These are phyloP conservation scores for Pyrgus malvae DNA, from an alignment of 2,888 invertebrate species.

Conservation along the genomic window DNA sequence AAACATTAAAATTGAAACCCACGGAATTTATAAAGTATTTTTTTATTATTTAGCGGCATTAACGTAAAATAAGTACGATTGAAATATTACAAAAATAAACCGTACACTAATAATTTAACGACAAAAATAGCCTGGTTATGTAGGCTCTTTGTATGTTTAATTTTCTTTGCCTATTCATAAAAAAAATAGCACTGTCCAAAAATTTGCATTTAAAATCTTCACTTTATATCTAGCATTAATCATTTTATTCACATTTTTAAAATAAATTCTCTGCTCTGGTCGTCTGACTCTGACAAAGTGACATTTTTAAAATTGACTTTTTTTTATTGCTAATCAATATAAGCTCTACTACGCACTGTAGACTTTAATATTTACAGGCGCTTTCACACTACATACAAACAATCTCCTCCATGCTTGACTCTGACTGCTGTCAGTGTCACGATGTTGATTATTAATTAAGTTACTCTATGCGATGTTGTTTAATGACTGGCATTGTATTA, in stretches of 20 bases:
- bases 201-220: too few relatives aligned
- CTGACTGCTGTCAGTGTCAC: too few relatives aligned
- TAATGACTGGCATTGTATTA: too few relatives aligned
- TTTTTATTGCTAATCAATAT: slow-evolving; percentile 25
- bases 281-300: slow-evolving; percentile 23
- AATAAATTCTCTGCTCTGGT: slow-evolving; percentile 3
- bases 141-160: slow-evolving; percentile 1
- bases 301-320: slow-evolving; percentile 23
- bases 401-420: too few relatives aligned
- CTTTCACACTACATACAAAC: too few relatives aligned
- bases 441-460: too few relatives aligned
- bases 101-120: slow-evolving; percentile 11
- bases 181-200: too few relatives aligned
- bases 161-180: too few relatives aligned
- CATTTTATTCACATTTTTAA: background rate
- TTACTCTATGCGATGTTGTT: too few relatives aligned
- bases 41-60: slow-evolving; percentile 1
- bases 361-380: too few relatives aligned
- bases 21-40: slow-evolving; percentile 1
- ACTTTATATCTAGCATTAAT: background rate
- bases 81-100: slow-evolving; percentile 25
- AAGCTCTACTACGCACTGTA: background rate
- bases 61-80: slow-evolving; percentile 7
- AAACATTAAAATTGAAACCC: slow-evolving; percentile 39
- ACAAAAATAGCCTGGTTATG: slow-evolving; percentile 17